These are phyloP conservation scores for Chloroclystis v-ata DNA, from an alignment of 2,888 invertebrate genomes.

Conservation along the genomic window DNA sequence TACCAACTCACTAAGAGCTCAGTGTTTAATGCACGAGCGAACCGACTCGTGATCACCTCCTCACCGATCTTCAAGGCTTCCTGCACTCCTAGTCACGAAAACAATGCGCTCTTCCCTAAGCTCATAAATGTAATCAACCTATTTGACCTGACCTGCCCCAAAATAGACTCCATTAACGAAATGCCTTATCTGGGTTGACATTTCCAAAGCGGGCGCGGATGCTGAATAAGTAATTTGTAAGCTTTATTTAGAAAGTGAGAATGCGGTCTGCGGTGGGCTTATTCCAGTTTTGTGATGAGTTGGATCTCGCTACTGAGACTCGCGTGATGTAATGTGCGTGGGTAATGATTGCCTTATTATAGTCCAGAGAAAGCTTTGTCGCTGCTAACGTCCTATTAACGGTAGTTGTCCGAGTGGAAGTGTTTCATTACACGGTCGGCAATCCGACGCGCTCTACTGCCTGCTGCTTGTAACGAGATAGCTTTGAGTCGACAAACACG, in stretches of 20 bases:
- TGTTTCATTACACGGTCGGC: slow-evolving; percentile 71
- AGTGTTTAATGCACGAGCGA: slow-evolving; percentile 58
- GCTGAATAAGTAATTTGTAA: slow-evolving; percentile 35
- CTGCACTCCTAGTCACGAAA: slow-evolving; percentile 56
- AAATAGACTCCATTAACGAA: slow-evolving; percentile 13
- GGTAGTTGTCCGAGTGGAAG: slow-evolving; percentile 70
- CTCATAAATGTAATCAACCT: slow-evolving; percentile 11
- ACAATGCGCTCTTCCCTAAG: slow-evolving; percentile 33
- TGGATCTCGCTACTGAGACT: slow-evolving; percentile 26
- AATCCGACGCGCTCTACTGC: slow-evolving; percentile 60
- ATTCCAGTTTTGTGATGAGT: slow-evolving; percentile 25
- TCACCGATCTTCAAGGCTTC: slow-evolving; percentile 50
- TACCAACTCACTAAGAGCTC: slow-evolving; percentile 40
- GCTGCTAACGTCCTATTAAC: slow-evolving; percentile 61
- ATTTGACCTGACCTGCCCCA: slow-evolving; percentile 12
- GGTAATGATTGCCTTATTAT: slow-evolving; percentile 44
- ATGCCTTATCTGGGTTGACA: slow-evolving; percentile 38
- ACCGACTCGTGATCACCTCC: slow-evolving; percentile 53
- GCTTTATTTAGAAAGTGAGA: slow-evolving; percentile 44
- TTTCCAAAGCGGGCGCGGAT: slow-evolving; percentile 40
- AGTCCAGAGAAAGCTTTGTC: slow-evolving; percentile 58
- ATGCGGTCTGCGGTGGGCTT: slow-evolving; percentile 38
- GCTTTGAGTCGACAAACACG: slow-evolving; percentile 50
- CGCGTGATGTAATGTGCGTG: slow-evolving; percentile 27
- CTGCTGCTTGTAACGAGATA: slow-evolving; percentile 61